These are phyloP conservation scores for Haliclona indistincta DNA, from an alignment of 37 sponge, comb jelly and placozoan species.

Conservation along the genomic window DNA sequence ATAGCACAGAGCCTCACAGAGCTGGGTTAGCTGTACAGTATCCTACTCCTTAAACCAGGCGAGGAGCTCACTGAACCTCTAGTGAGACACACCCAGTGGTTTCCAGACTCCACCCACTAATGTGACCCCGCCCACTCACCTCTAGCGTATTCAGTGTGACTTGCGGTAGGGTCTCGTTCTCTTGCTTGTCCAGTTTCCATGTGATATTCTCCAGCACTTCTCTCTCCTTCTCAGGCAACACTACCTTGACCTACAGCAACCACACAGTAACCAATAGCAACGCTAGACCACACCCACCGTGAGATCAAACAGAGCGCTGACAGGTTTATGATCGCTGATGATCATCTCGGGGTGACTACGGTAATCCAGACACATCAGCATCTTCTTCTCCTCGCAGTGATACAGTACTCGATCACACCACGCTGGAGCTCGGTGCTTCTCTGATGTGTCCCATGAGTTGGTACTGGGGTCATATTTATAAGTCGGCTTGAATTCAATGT, in stretches of 20 bases:
- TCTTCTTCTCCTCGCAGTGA: background rate
- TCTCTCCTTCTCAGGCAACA: slow-evolving; percentile 53
- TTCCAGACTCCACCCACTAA: too few species aligned
- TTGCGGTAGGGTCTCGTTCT: slow-evolving; percentile 84
- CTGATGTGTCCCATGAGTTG: slow-evolving; percentile 86
- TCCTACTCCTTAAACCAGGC: too few species aligned
- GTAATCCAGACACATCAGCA: slow-evolving; percentile 43
- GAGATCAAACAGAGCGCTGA: slow-evolving; percentile 74
- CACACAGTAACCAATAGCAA: too few species aligned
- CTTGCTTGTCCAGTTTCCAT: slow-evolving; percentile 76
- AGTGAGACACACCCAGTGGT: too few species aligned
- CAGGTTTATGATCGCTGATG: slow-evolving; percentile 93
- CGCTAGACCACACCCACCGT: slow-evolving; percentile 43
- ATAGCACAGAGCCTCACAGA: too few species aligned
- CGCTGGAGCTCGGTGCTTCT: slow-evolving; percentile 86
- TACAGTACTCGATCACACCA: slow-evolving; percentile 93
- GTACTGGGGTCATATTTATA: slow-evolving; percentile 88
- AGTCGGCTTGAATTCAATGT: slow-evolving; percentile 78
- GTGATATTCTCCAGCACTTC: slow-evolving; percentile 62
- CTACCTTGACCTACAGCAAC: slow-evolving; percentile 46
- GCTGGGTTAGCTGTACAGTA: too few species aligned
- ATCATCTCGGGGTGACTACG: slow-evolving; percentile 51
- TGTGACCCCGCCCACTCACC: too few species aligned
- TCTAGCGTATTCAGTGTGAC: slow-evolving; percentile 61
- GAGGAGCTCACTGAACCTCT: too few species aligned